Evolutionary conservation across 2,113 vertebrate species (phyloP), one percentile per base, ranked within the genome.

Genomic region (Campylomormyrus numenius): DNA sequence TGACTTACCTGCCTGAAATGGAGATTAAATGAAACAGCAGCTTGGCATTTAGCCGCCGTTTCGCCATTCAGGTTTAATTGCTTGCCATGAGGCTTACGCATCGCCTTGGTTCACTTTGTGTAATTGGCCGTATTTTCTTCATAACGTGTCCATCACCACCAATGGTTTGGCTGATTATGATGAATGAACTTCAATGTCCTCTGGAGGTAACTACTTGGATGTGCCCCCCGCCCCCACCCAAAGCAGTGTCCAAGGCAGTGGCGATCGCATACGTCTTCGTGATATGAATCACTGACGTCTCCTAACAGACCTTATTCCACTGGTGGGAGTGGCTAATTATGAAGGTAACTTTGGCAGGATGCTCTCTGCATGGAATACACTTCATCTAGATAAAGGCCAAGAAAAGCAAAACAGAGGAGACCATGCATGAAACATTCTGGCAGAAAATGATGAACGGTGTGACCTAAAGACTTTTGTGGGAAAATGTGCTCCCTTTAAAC

Each of bases 221-320:
- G 3, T 24, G 7, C 56, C 56, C 24, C 17, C 56, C 53, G 2
- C 21, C 21, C 56, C 24, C 58, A 5, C n/a, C 70, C 13, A 31
- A 7, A 49, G 91, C 94, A 92, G 93, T 91, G 93, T 94, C 94
- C 77, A 86, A 89, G 90, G 93, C 93, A 93, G 93, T 95, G 93
- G 94, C 94, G 93, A 94, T 93, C 94, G 93, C 91, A 91, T 93
- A 92, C 93, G 89, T 94, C 92, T 93, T 92, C 92, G 92, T 89
- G 92, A 94, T 91, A 95, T 93, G 94, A 95, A 93, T 95, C 93
- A 92, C 93, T 94, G 94, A 95, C 95, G 93, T 92, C 91, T 95
- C 94, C 89, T 94, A 94, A 95, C 94, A 95, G 93, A 90, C 92
- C 91, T 95, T 92, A 91, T 95, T 94, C 93, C 93, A 93, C 92